Evolutionary conservation across 2,797 vertebrate species (phyloP).

Genomic region (Oryzias dopingdopingensis): DNA sequence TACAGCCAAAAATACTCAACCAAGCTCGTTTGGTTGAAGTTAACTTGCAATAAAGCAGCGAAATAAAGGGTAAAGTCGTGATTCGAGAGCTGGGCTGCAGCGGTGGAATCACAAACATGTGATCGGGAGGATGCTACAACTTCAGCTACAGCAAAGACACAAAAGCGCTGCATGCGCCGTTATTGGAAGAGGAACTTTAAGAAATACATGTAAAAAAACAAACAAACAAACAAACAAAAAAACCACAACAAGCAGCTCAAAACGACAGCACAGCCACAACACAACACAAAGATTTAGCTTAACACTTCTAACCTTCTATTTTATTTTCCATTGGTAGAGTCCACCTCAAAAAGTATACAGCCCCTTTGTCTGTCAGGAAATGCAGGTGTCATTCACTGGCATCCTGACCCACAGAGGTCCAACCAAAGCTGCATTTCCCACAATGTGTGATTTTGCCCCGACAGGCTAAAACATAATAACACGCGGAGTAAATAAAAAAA

Average conservation of each 20-base stretch:
- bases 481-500: constrained; percentile 34
- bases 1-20: constrained; percentile 5
- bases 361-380: constrained; percentile 76
- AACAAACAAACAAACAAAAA: constrained; percentile 5
- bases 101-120: constrained; percentile 52
- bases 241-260: constrained; percentile 36
- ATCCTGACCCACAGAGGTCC: constrained; percentile 76
- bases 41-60: not conserved
- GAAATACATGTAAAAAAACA: constrained; percentile 23
- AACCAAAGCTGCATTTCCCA: constrained; percentile 66
- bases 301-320: constrained; percentile 82
- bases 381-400: constrained; percentile 78
- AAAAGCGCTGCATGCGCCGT: constrained; percentile 36
- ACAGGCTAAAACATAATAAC: constrained; percentile 46
- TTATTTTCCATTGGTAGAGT: constrained; percentile 82
- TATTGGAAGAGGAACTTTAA: constrained; percentile 47
- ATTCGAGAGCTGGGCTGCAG: constrained; percentile 49
- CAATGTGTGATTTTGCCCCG: constrained; percentile 48
- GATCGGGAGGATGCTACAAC: constrained; percentile 24
- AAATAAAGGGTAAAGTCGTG: constrained; percentile 33
- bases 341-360: constrained; percentile 67
- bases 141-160: constrained; percentile 30
- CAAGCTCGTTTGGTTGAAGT: not conserved
- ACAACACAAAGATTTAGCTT: constrained; percentile 58
- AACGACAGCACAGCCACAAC: constrained; percentile 46